Conservation (phyloP, 2,888 invertebrate genomes). For the Apodemia zela region DNA sequence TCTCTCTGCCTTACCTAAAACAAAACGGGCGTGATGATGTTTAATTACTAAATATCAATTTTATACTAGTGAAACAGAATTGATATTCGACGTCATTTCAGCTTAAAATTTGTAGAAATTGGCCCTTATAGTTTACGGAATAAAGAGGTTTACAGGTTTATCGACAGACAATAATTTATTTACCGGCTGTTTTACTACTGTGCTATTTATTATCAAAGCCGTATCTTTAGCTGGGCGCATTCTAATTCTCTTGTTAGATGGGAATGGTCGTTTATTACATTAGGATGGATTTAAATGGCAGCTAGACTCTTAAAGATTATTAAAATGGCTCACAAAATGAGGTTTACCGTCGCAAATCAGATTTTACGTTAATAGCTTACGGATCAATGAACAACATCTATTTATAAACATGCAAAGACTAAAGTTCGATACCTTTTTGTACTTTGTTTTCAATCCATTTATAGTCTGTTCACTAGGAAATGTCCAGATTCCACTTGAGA, state of each 20-base stretch:
- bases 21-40: too few relatives aligned
- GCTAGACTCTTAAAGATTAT: not conserved
- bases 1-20: too few relatives aligned
- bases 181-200: constrained; percentile 7
- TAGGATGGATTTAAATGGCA: not conserved
- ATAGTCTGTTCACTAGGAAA: too few relatives aligned
- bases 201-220: constrained; percentile 10
- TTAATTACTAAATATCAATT: too few relatives aligned
- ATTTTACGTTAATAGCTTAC: not conserved
- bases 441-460: too few relatives aligned
- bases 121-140: not conserved
- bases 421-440: too few relatives aligned
- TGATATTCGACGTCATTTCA: not conserved
- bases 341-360: not conserved
- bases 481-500: too few relatives aligned
- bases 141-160: constrained; percentile 8
- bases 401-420: too few relatives aligned
- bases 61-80: too few relatives aligned
- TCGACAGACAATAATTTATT: constrained; percentile 5
- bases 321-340: constrained; percentile 3
- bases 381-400: not conserved
- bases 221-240: constrained; percentile 7
- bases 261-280: constrained; percentile 6
- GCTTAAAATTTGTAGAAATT: not conserved
- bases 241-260: constrained; percentile 13